Percentiles rank a stretch among this genome's conserved stretches.
phyloP scores from a whole-genome alignment of 2,797 vertebrate genomes.

The Danio aesculapii region DNA sequence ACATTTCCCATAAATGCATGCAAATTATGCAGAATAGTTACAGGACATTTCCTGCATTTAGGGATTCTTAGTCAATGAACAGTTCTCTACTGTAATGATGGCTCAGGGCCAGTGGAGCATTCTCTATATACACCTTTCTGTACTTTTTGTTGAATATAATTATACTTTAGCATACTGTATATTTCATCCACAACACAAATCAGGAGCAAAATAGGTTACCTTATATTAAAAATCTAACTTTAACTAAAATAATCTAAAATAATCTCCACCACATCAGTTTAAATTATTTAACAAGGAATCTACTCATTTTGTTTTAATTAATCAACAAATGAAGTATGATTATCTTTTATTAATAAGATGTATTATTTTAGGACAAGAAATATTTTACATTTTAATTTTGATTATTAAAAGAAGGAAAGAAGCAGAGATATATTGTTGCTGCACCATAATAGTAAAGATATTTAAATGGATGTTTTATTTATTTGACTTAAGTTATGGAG shows the following conservation, averaged over 20 bases:
- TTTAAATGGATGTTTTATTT: not conserved
- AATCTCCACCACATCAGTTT: no score
- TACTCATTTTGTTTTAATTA: no score
- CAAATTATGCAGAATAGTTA: not conserved
- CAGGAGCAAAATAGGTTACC: no score
- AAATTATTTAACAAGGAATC: no score
- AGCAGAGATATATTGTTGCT: not conserved
- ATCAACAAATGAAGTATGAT: not conserved
- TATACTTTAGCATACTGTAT: no score
- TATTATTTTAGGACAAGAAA: not conserved
- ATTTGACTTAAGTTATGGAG: slow-evolving; percentile 20
- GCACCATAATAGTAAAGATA: not conserved
- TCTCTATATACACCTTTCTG: no score
- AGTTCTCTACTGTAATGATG: not conserved
- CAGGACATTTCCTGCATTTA: not conserved
- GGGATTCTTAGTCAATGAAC: not conserved
- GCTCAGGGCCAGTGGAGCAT: not conserved
- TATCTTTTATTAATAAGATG: slow-evolving; percentile 9
- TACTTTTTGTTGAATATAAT: not conserved
- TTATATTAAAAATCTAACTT: no score
- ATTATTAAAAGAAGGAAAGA: slow-evolving; percentile 2
- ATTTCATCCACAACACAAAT: no score
- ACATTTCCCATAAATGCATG: not conserved
- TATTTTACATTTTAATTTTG: not conserved
- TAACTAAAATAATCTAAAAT: no score